Conservation (phyloP, 2,113 vertebrate genomes). For the Myrmecophaga tridactyla region DNA sequence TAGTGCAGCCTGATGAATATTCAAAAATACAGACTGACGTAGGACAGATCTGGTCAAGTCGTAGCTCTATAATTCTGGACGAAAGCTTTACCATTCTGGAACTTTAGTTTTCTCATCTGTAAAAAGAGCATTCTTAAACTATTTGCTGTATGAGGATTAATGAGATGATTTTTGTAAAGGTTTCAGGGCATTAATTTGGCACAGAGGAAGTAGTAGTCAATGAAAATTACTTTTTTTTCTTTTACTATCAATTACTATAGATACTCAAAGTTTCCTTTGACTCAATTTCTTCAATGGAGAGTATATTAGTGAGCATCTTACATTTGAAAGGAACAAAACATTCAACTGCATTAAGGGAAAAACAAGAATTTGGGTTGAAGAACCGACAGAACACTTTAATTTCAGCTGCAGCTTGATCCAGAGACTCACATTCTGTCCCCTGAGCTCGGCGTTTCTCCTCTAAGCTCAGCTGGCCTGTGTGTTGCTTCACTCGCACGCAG, state of each 20-base stretch:
- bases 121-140: too few relatives aligned
- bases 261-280: not conserved
- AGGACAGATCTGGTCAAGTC: not conserved
- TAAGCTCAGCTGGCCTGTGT: not conserved
- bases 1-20: not conserved
- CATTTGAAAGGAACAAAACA: not conserved
- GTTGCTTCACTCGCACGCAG: not conserved
- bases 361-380: not conserved
- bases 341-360: not conserved
- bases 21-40: not conserved
- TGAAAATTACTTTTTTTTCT: not conserved
- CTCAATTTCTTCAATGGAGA: not conserved
- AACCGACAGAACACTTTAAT: not conserved
- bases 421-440: not conserved
- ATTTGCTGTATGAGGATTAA: not conserved
- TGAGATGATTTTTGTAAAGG: not conserved
- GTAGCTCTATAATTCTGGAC: not conserved
- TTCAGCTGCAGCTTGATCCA: not conserved
- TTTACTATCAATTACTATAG: not conserved
- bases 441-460: not conserved
- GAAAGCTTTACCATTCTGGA: not conserved
- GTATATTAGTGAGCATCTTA: not conserved
- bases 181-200: not conserved
- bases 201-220: not conserved
- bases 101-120: not conserved